Conservation (phyloP, 2,113 vertebrate species). For the Rostratula benghalensis region DNA sequence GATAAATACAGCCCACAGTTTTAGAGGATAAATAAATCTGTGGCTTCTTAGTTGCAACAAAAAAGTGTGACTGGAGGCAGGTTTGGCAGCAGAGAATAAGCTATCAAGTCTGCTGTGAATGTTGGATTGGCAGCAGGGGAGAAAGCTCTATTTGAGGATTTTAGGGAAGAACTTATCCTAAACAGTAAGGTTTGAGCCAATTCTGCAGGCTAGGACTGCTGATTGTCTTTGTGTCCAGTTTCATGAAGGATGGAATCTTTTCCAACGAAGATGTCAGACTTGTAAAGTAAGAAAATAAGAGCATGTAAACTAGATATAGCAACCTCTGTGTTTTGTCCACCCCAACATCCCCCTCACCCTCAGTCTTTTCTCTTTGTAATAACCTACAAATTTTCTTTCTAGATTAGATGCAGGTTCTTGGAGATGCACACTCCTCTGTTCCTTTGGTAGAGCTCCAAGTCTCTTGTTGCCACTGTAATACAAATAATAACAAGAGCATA, state of each 20-base stretch:
- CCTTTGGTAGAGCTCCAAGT: not conserved
- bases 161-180: not conserved
- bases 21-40: constrained; percentile 22
- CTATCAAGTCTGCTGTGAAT: not conserved
- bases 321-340: not conserved
- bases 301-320: not conserved
- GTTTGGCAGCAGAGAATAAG: constrained; percentile 5
- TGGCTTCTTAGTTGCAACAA: not conserved
- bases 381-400: not conserved
- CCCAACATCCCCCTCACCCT: not conserved
- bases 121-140: not conserved
- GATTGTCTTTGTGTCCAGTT: not conserved
- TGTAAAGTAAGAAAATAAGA: not conserved
- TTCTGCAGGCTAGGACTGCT: not conserved
- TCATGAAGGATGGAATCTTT: not conserved
- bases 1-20: constrained; percentile 27
- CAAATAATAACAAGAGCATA: constrained; percentile 32
- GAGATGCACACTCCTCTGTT: not conserved
- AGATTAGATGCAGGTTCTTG: not conserved
- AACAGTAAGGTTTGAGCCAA: not conserved
- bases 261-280: not conserved
- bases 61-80: not conserved
- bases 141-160: not conserved
- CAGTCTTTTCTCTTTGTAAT: not conserved
- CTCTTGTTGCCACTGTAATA: constrained; percentile 22